phyloP scores from a whole-genome alignment of 2,797 vertebrate genomes.

The Pseudotriccus pelzelni region DNA sequence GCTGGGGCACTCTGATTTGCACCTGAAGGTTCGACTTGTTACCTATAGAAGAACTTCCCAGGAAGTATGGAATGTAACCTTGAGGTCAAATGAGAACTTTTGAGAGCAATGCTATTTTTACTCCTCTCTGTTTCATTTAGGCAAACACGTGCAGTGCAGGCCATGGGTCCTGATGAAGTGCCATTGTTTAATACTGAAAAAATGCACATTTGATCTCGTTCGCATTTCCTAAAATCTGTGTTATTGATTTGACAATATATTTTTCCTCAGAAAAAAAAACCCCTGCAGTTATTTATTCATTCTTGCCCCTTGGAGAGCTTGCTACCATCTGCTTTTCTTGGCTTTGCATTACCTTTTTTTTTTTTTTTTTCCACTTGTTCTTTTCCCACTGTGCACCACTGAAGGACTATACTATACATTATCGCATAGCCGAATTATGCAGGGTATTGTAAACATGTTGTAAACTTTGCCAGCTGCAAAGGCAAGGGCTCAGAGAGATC shows the following conservation, averaged over 20 bases:
- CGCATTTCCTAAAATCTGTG: constrained; percentile 29
- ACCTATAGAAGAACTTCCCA: neutral
- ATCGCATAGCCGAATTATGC: constrained; percentile 52
- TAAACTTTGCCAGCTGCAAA: constrained; percentile 58
- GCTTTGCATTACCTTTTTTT: constrained; percentile 54
- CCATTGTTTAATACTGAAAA: constrained; percentile 40
- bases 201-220: constrained; percentile 32
- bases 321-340: constrained; percentile 50
- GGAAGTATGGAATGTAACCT: neutral
- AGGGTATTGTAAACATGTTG: constrained; percentile 54
- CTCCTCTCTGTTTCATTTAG: neutral
- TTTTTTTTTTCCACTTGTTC: constrained; percentile 30
- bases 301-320: constrained; percentile 36
- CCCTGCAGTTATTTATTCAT: constrained; percentile 46
- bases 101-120: neutral
- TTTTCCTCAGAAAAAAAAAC: constrained; percentile 3
- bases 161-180: neutral
- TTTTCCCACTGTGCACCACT: constrained; percentile 40
- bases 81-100: neutral
- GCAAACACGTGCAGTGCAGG: neutral
- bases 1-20: neutral
- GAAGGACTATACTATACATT: constrained; percentile 38
- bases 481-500: constrained; percentile 27
- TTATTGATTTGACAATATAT: constrained; percentile 50
- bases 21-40: neutral